Evolutionary conservation across 2,797 vertebrate genomes (phyloP).

Genomic region (Sebastes aleutianus): DNA sequence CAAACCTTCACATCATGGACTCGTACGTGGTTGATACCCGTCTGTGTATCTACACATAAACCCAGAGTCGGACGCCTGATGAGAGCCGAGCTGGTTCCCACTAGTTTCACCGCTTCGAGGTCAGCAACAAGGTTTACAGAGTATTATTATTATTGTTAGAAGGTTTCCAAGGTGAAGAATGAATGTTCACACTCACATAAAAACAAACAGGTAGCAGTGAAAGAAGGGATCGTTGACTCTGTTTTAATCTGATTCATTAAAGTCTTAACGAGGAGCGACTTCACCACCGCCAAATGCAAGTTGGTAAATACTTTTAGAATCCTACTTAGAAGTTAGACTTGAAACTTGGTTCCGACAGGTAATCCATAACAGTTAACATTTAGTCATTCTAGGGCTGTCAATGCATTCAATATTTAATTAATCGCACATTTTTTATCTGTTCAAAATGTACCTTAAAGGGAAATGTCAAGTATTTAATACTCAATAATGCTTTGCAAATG

Average conservation of each 20-base stretch:
- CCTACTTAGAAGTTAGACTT: too few relatives aligned
- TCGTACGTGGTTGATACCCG: background rate
- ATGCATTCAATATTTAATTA: too few relatives aligned
- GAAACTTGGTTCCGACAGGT: background rate
- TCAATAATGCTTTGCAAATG: too few relatives aligned
- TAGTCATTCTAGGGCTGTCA: rapidly evolving
- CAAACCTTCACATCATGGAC: background rate
- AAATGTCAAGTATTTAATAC: too few relatives aligned
- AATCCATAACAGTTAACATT: background rate
- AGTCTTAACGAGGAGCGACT: constrained; percentile 2
- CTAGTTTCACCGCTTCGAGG: background rate
- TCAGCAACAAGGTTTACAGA: background rate
- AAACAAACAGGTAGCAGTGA: background rate
- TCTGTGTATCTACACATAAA: background rate
- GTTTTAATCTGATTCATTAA: background rate
- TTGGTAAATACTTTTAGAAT: background rate
- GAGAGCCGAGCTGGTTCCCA: background rate
- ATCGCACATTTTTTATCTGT: too few relatives aligned
- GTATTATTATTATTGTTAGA: background rate
- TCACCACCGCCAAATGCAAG: background rate
- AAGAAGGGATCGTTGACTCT: background rate
- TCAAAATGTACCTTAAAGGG: too few relatives aligned
- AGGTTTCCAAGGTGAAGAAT: background rate
- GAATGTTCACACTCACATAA: background rate
- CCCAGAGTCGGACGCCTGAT: background rate